Conservation (phyloP, 2,113 vertebrate genomes). For the Rhabdomys dilectus region DNA sequence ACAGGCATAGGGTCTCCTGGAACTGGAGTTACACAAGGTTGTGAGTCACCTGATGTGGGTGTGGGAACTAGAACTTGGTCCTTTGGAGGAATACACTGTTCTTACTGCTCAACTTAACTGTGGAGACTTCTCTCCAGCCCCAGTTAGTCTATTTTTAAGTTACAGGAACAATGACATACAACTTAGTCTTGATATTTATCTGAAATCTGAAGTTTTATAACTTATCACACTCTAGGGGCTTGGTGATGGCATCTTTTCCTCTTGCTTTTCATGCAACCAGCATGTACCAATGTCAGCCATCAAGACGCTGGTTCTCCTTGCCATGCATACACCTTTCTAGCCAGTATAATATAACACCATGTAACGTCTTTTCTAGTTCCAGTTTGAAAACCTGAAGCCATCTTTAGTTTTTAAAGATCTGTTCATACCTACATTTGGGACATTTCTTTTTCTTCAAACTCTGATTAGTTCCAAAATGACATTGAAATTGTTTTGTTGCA, state of each 20-base stretch:
- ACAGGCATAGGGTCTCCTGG: too few relatives aligned
- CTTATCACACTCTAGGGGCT: background rate
- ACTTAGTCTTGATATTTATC: background rate
- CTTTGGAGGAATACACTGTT: background rate
- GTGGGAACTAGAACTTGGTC: background rate
- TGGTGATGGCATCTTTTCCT: background rate
- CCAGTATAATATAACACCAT: background rate
- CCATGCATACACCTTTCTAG: background rate
- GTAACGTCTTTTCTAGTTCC: background rate
- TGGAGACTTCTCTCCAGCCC: background rate
- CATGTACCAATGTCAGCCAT: background rate
- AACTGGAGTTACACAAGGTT: background rate
- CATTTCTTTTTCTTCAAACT: constrained; percentile 11
- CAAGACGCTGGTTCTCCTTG: background rate
- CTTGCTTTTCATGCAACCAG: background rate
- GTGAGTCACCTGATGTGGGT: background rate
- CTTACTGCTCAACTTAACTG: background rate
- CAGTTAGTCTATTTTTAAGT: background rate
- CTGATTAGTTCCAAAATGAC: background rate
- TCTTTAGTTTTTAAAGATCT: constrained; percentile 24
- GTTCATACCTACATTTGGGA: background rate
- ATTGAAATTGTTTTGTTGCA: background rate
- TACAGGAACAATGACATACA: background rate
- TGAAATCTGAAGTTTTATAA: background rate
- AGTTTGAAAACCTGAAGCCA: constrained; percentile 22